These are phyloP conservation scores for Poliocrania exsul DNA, from an alignment of 2,797 vertebrate species.

Conservation along the genomic window DNA sequence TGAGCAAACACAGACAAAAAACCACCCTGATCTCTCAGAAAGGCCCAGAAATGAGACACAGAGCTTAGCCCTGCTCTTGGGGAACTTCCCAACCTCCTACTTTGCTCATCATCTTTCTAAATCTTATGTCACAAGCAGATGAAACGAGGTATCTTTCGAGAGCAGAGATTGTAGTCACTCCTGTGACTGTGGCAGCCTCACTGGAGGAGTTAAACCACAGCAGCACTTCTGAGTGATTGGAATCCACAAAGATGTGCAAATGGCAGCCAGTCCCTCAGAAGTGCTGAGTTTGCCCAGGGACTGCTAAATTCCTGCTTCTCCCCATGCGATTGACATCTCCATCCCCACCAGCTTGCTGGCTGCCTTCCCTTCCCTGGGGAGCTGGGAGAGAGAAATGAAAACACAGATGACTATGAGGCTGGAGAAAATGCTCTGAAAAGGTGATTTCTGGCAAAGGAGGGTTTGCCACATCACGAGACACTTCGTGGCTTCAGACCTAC, in stretches of 20 bases:
- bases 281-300: conserved; percentile 16
- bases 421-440: neutral
- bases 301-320: conserved; percentile 72
- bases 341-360: neutral
- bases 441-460: neutral
- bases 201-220: neutral
- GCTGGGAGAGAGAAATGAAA: conserved; percentile 19
- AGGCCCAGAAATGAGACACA: neutral
- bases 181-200: neutral
- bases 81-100: neutral
- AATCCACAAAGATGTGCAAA: conserved; percentile 40
- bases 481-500: conserved; percentile 6
- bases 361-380: conserved; percentile 30
- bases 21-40: neutral
- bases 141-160: neutral
- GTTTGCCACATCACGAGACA: neutral
- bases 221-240: neutral
- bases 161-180: neutral
- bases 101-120: neutral
- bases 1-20: neutral
- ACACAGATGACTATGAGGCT: neutral
- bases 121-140: neutral
- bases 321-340: conserved; percentile 36
- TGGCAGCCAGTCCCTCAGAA: neutral
- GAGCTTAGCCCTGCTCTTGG: neutral